Evolutionary conservation across 2,888 invertebrate species (phyloP), one percentile per base, ranked within the genome.

Genomic region (Tenthredo livida): DNA sequence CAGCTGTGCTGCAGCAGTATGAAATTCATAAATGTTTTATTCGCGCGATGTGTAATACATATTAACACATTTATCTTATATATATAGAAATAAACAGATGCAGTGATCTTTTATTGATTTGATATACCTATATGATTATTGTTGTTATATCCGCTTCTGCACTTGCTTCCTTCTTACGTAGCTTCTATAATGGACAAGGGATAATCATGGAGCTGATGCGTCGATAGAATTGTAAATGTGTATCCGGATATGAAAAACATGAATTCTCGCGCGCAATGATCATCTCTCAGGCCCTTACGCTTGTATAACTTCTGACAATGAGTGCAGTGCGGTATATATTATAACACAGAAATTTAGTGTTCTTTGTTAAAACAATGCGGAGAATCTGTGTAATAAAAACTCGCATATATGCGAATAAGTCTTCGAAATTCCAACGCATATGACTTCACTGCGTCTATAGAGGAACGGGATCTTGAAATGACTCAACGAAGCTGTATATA

Each of bases 381-480:
- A 33, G 33, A 77, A 73, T 43, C 21, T 9, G 61, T 61, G 25
- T 25, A 21, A 43, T 77, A 29, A 17, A 17, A n/a, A 29, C 73
- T 17, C 25, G 54, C 47, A 54, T 67, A 25, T 37, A 37, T 37
- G 37, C 67, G 73, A n/a, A 67, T 37, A 47, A 80, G 58, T 80
- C 33, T 80, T 80, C 58, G 61, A 80, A 80, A 80, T 80, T 80
- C 80, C 80, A 33, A 58, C 61, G 80, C 40, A 80, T 80, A 61
- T 80, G 80, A 61, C 77, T 77, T 77, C 54, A 61, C 80, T 37
- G 15, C 61, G 21, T 9, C 6, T 84, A 84, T 86, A 84, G 85
- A 85, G 86, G 84, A 83, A 78, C 50, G 72, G 70, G 78, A 72
- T 84, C 73, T 82, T 58, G 58, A 65, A 61, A 75, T 82, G 80